phyloP scores from a whole-genome alignment of 2,888 invertebrate genomes.

The Mythimna pallens region DNA sequence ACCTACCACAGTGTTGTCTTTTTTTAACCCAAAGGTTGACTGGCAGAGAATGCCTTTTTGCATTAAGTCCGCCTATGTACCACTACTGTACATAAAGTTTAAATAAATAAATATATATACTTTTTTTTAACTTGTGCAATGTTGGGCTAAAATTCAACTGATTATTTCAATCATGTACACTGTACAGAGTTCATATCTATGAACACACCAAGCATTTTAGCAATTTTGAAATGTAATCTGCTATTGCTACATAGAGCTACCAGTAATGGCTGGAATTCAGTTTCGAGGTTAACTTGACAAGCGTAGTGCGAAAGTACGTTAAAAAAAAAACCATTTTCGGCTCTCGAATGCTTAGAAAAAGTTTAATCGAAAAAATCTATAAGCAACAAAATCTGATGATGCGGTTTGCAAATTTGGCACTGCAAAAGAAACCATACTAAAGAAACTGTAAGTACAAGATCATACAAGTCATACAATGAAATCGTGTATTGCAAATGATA shows the following conservation, averaged over 20 bases:
- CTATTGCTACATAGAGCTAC: neutral
- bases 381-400: neutral
- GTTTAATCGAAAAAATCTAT: neutral
- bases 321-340: neutral
- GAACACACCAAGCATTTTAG: neutral
- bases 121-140: constrained; percentile 2
- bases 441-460: neutral
- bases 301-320: neutral
- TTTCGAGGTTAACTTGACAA: neutral
- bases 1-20: too few relatives aligned
- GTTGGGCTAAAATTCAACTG: neutral
- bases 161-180: constrained; percentile 1
- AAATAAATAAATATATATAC: too few relatives aligned
- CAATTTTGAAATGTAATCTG: constrained; percentile 28
- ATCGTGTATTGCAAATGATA: neutral
- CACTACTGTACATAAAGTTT: too few relatives aligned
- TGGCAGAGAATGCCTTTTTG: too few relatives aligned
- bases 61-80: too few relatives aligned
- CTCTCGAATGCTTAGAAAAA: neutral
- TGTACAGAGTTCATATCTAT: neutral
- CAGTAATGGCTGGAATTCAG: neutral
- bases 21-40: too few relatives aligned
- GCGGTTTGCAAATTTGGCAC: neutral
- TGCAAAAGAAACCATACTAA: neutral
- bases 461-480: neutral